phyloP scores from a whole-genome alignment of 2,797 vertebrate species.

The Monodelphis domestica region DNA sequence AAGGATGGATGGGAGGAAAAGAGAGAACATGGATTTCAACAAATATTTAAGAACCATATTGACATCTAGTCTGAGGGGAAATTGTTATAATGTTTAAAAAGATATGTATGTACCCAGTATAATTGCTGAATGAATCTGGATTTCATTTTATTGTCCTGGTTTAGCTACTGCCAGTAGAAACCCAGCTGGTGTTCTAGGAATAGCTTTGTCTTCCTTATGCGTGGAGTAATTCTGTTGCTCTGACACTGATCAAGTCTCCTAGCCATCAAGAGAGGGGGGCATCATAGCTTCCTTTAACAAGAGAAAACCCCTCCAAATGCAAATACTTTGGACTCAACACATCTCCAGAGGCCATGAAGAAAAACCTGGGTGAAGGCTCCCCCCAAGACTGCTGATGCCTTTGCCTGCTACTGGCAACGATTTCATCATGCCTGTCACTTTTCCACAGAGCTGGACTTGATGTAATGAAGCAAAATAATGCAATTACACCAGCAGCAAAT shows the following conservation, averaged over 20 bases:
- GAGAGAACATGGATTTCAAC: too few relatives aligned
- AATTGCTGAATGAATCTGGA: conserved; percentile 55
- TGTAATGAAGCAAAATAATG: conserved; percentile 49
- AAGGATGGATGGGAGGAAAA: too few relatives aligned
- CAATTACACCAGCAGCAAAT: conserved; percentile 32
- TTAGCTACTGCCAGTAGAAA: conserved; percentile 71
- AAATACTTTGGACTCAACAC: conserved; percentile 59
- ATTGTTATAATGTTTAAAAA: too few relatives aligned
- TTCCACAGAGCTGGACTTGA: conserved; percentile 65
- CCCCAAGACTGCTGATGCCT: neutral
- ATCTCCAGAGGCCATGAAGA: conserved; percentile 73
- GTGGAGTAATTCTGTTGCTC: conserved; percentile 64
- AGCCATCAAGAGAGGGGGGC: conserved; percentile 63
- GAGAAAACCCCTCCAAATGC: conserved; percentile 76
- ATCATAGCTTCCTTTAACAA: conserved; percentile 45
- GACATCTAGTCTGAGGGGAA: too few relatives aligned
- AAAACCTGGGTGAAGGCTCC: conserved; percentile 38
- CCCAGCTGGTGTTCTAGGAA: conserved; percentile 77
- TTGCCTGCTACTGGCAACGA: conserved; percentile 60
- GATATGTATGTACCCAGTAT: conserved; percentile 14
- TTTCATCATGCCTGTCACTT: conserved; percentile 31
- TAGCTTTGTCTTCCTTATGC: conserved; percentile 69
- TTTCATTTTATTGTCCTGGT: conserved; percentile 73
- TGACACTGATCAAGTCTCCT: conserved; percentile 73
- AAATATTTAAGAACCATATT: too few relatives aligned